Base-by-base conservation (phyloP, 1,140 invertebrate genomes). In the Heterodera schachtii region DNA sequence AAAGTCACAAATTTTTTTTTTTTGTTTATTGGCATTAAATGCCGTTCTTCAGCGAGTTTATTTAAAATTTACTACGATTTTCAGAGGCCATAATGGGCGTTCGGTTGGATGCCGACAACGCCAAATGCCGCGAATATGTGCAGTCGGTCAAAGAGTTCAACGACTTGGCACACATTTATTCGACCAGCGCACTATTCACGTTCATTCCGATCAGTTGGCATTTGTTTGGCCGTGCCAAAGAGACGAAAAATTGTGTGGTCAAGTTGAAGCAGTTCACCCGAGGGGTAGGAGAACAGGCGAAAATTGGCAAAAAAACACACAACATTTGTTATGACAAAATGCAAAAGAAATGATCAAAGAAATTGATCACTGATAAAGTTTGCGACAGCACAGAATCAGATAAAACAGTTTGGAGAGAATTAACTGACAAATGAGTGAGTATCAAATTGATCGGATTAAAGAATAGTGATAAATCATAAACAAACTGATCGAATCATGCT, bases 151-250 rank as follows among this genome's bases (percentile, higher is more conserved):
- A 93, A 85, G 91, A 91, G 92, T 93, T 81, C 7, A 86, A 83
- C 69, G 81, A 83, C 84, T 87, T 82, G 80, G 86, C 84, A 19
- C 80, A 81, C 81, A 86, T 84, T 89, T 74, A 83, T 88, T 71
- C 90, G 93, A 41, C 93, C 95, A 84, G 93, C 95, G 84, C 93
- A 94, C n/a, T 93, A 93, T 83, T 92, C 95, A 91, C 95, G n/a
- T 93, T 94, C 90, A 93, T 93, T 9, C 93, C 96, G 82, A 92
- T 94, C 83, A 90, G 96, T 1, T 97, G 95, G 91, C 93, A 93
- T 80, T 91, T 94, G 16, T 93, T 94, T 3, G 92, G 93, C 19
- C 92, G 93, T 85, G 93, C 94, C 49, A 93, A 93, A 86, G 92
- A 93, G 81, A 94, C 95, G 87, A 93, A 93, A 6, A 92, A 92